These are phyloP conservation scores for Corvus cornix DNA, from an alignment of 2,113 vertebrate species.

Conservation along the genomic window DNA sequence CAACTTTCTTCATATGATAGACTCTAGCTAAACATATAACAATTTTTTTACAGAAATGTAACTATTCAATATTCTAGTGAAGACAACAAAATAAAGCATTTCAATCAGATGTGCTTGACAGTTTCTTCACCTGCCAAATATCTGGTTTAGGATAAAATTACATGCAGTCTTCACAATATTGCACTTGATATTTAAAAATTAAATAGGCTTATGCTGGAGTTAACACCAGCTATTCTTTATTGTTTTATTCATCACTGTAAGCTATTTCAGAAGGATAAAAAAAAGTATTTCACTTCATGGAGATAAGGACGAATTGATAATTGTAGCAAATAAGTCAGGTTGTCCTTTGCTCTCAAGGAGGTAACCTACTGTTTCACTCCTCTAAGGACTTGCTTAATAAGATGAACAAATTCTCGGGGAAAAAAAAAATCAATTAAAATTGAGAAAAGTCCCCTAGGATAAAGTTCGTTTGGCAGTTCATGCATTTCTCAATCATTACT, in stretches of 20 bases:
- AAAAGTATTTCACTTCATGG: slow-evolving; percentile 57
- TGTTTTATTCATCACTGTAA: slow-evolving; percentile 52
- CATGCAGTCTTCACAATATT: slow-evolving; percentile 4
- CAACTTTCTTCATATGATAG: neutral
- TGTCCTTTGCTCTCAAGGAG: slow-evolving; percentile 70
- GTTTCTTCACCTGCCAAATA: slow-evolving; percentile 17
- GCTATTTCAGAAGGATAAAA: slow-evolving; percentile 47
- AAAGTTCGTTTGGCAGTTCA: slow-evolving; percentile 66
- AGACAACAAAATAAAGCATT: slow-evolving; percentile 18
- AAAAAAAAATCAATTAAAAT: slow-evolving; percentile 78
- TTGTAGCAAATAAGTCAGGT: slow-evolving; percentile 67
- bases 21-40: neutral
- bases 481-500: slow-evolving; percentile 67
- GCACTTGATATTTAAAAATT: slow-evolving; percentile 38
- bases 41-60: neutral
- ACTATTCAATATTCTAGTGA: slow-evolving; percentile 13
- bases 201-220: neutral
- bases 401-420: slow-evolving; percentile 55
- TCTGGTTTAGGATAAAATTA: slow-evolving; percentile 8
- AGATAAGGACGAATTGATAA: slow-evolving; percentile 61
- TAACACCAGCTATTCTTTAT: slow-evolving; percentile 29
- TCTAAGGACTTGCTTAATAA: slow-evolving; percentile 76
- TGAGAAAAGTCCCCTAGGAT: slow-evolving; percentile 71
- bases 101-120: neutral
- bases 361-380: slow-evolving; percentile 70